Conservation (phyloP, 2,888 invertebrate species). For the Dolichopus griseipennis region DNA sequence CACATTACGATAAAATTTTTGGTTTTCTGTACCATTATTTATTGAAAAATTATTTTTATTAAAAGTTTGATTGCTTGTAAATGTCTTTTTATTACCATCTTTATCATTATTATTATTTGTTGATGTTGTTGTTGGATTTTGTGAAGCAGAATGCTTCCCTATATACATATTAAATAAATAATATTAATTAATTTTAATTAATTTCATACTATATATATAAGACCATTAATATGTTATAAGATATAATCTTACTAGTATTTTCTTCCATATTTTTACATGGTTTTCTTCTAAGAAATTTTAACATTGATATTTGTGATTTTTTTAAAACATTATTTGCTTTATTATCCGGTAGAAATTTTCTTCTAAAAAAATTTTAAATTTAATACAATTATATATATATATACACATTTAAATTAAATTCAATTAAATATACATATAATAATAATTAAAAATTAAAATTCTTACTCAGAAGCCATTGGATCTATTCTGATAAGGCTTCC, state of each 20-base stretch:
- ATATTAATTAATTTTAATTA: no score
- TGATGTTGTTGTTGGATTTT: not conserved
- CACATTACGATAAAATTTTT: slow-evolving; percentile 67
- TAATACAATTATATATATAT: no score
- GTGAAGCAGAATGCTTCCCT: not conserved
- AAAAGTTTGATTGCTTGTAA: not conserved
- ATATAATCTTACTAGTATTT: not conserved
- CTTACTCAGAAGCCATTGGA: not conserved
- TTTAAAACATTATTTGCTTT: not conserved
- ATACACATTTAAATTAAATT: no score
- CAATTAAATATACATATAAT: no score
- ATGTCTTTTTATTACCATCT: not conserved
- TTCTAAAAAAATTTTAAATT: not conserved
- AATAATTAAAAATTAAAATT: not conserved
- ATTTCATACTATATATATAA: no score
- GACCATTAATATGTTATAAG: no score
- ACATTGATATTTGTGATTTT: slow-evolving; percentile 4
- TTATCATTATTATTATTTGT: not conserved
- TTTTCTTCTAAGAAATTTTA: slow-evolving; percentile 1
- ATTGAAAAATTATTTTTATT: slow-evolving; percentile 1
- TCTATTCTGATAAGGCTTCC: not conserved
- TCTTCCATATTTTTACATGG: slow-evolving; percentile 1
- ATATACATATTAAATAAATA: not conserved
- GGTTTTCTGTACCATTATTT: slow-evolving; percentile 36
- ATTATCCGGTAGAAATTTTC: not conserved